Evolutionary conservation across 2,888 invertebrate genomes (phyloP).

Genomic region (Dynastes tityus): DNA sequence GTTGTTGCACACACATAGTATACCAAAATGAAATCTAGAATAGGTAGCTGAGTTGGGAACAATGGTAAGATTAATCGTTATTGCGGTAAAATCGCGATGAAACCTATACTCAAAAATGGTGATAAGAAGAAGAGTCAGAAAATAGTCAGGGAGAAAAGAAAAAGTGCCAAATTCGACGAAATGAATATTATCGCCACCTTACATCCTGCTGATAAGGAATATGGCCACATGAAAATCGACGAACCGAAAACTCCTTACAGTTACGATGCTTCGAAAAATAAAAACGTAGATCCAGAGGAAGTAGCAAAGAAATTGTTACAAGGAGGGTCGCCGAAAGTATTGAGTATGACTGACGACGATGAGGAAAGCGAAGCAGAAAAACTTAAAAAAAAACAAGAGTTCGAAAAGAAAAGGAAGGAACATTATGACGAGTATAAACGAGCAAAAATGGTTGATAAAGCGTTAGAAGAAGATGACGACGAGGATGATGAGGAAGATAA

Average conservation of each 20-base stretch:
- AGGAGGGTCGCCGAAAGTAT: slow-evolving; percentile 44
- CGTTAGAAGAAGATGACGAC: slow-evolving; percentile 19
- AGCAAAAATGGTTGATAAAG: slow-evolving; percentile 33
- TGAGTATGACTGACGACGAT: slow-evolving; percentile 26
- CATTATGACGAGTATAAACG: slow-evolving; percentile 50
- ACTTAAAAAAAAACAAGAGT: slow-evolving; percentile 28
- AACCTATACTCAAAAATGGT: slow-evolving; percentile 40
- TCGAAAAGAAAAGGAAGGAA: slow-evolving; percentile 42
- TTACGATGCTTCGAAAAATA: slow-evolving; percentile 25
- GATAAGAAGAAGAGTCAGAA: not conserved
- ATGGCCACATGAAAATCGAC: slow-evolving; percentile 51
- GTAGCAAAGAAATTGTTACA: slow-evolving; percentile 43
- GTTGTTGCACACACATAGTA: not conserved
- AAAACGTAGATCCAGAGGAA: slow-evolving; percentile 39
- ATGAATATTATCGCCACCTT: slow-evolving; percentile 44
- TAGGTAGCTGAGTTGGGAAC: slow-evolving; percentile 7
- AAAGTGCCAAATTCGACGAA: slow-evolving; percentile 49
- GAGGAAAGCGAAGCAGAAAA: slow-evolving; percentile 13
- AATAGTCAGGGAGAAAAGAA: slow-evolving; percentile 4
- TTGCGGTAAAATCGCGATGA: slow-evolving; percentile 4
- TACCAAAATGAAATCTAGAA: not conserved
- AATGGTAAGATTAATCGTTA: not conserved
- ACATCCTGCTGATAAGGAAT: slow-evolving; percentile 51
- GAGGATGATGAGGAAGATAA: slow-evolving; percentile 17
- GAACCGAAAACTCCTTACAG: slow-evolving; percentile 51